These are phyloP conservation scores for Heliothis subflexa DNA, from an alignment of 1,140 invertebrate genomes.

Conservation along the genomic window DNA sequence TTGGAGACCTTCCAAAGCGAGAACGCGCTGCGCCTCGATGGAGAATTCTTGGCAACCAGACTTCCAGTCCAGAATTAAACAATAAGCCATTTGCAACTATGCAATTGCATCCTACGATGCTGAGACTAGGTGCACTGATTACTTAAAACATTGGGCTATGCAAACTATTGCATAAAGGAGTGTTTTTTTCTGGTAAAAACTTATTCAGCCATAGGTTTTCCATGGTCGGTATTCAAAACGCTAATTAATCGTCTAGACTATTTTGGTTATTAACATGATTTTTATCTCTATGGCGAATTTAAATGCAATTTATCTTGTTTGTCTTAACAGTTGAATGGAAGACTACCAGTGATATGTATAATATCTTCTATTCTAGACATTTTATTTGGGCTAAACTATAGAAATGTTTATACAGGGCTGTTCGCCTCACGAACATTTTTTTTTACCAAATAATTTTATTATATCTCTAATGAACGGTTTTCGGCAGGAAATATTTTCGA, in stretches of 20 bases:
- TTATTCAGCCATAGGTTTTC: background rate
- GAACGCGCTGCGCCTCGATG: background rate
- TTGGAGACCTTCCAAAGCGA: slow-evolving; percentile 1
- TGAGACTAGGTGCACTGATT: background rate
- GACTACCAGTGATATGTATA: background rate
- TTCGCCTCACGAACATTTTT: no score
- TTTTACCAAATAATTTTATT: no score
- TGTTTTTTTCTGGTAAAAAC: background rate
- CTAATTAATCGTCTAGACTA: background rate
- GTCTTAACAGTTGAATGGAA: background rate
- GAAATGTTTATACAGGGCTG: no score
- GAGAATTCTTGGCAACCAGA: background rate
- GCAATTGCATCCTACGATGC: background rate
- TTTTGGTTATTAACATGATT: background rate
- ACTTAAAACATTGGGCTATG: background rate
- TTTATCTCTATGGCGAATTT: background rate
- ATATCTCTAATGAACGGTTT: no score
- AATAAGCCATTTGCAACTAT: background rate
- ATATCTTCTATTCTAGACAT: background rate
- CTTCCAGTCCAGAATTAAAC: background rate
- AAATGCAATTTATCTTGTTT: background rate
- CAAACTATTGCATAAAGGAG: background rate
- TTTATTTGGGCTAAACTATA: background rate
- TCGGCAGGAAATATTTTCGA: no score
- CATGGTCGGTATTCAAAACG: background rate